A percentile compares a stretch with the other conserved stretches of the same genome.
Evolutionary conservation across 2,888 invertebrate genomes (phyloP).

Genomic region (Drosophila nr. medialis): DNA sequence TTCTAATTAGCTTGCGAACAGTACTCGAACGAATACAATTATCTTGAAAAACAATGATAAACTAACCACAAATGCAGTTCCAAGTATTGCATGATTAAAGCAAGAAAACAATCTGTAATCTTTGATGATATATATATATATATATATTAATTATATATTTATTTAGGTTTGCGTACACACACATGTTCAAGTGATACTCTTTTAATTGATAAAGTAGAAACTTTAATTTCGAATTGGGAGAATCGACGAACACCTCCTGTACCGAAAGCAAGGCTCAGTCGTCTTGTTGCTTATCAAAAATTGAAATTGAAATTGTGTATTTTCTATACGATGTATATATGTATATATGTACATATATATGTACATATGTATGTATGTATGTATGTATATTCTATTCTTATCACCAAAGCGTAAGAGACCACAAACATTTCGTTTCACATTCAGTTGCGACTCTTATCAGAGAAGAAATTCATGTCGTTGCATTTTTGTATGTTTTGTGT

Average conservation of each 20-base stretch:
- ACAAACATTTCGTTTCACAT: constrained; percentile 46
- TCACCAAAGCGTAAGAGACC: constrained; percentile 28
- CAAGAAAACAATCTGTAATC: neutral
- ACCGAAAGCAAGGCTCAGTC: neutral
- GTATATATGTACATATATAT: too few relatives aligned
- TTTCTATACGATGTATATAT: constrained; percentile 1
- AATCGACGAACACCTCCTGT: neutral
- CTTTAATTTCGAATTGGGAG: neutral
- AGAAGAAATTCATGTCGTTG: constrained; percentile 1
- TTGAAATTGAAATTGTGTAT: constrained; percentile 5
- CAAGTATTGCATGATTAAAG: neutral
- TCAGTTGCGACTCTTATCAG: constrained; percentile 14
- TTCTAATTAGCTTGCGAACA: neutral
- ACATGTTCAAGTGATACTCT: constrained; percentile 10
- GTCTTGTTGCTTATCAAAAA: constrained; percentile 3
- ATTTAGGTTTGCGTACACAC: constrained; percentile 3
- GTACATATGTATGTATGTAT: too few relatives aligned
- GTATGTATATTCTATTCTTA: too few relatives aligned
- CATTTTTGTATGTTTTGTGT: constrained; percentile 14
- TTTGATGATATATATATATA: neutral
- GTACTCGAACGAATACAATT: neutral
- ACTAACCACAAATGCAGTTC: constrained; percentile 2
- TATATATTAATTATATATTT: neutral
- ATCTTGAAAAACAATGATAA: constrained; percentile 12
- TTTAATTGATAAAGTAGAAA: constrained; percentile 2